Evolutionary conservation across 2,797 vertebrate genomes (phyloP).

Genomic region (Bucorvus abyssinicus): DNA sequence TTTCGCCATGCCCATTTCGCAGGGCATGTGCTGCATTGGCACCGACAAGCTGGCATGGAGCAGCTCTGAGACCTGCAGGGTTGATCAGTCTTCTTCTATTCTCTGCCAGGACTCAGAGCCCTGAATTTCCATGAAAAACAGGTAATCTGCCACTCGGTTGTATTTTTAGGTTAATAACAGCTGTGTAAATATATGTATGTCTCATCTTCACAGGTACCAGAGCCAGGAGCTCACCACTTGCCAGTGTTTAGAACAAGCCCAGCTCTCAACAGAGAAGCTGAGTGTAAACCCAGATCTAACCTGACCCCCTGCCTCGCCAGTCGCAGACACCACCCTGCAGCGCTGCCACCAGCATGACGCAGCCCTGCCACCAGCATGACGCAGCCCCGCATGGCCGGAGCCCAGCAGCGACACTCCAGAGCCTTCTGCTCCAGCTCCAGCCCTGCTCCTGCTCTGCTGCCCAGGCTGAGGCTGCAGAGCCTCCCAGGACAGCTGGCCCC

Average conservation of each 20-base stretch:
- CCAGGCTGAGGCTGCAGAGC: background rate
- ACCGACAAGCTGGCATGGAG: fast-evolving
- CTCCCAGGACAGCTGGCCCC: background rate
- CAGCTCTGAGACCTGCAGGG: background rate
- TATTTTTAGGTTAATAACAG: constrained; percentile 64
- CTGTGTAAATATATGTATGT: constrained; percentile 37
- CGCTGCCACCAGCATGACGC: background rate
- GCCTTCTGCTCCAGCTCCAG: background rate
- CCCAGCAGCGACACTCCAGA: background rate
- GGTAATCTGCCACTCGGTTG: constrained; percentile 14
- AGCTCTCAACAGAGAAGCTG: background rate
- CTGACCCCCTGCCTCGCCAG: background rate
- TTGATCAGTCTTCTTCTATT: background rate
- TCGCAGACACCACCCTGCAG: background rate
- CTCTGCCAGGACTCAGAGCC: background rate
- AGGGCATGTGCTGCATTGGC: background rate
- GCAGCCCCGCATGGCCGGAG: background rate
- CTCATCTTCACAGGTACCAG: background rate
- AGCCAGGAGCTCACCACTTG: constrained; percentile 38
- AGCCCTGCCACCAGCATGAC: background rate
- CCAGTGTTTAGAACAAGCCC: constrained; percentile 41
- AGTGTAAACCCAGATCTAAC: background rate
- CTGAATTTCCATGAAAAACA: background rate
- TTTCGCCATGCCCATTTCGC: background rate
- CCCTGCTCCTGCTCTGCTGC: background rate